Percentiles rank a stretch among this genome's conserved stretches.
These are phyloP conservation scores for Cricetomys ansorgei DNA, from an alignment of 2,113 vertebrate genomes.

Conservation along the genomic window DNA sequence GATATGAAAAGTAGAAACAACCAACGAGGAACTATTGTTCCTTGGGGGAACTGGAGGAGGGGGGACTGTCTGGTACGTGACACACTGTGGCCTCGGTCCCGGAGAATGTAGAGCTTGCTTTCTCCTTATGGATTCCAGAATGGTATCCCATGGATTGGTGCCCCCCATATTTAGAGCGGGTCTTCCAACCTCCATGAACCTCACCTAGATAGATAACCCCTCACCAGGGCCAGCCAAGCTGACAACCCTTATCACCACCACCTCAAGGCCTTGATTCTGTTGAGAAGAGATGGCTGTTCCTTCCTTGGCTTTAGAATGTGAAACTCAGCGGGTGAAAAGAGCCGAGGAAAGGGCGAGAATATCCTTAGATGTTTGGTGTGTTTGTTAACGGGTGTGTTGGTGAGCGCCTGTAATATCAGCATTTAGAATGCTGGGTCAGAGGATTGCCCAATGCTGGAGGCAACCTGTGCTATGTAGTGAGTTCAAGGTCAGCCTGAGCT, in stretches of 20 bases:
- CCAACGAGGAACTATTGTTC: too few relatives aligned
- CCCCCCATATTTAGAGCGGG: background rate
- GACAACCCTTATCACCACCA: background rate
- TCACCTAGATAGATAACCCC: background rate
- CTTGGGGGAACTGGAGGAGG: background rate
- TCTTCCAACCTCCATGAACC: background rate
- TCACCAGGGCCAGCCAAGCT: background rate
- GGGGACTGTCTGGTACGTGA: background rate
- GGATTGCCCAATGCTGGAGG: background rate
- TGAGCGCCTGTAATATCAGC: fast-evolving
- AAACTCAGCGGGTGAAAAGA: background rate
- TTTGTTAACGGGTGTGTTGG: background rate
- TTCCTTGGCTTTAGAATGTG: background rate
- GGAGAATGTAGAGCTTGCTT: background rate
- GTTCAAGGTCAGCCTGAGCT: background rate
- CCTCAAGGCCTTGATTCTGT: background rate
- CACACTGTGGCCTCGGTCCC: background rate
- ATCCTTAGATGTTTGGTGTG: background rate
- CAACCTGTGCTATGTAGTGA: background rate
- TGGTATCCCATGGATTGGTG: too few relatives aligned
- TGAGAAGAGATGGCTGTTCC: too few relatives aligned
- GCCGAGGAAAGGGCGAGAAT: background rate
- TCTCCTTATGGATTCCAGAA: background rate
- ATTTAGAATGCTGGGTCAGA: background rate
- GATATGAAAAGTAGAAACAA: background rate